Evolutionary conservation across 2,797 vertebrate species (phyloP).

Genomic region (Esox masquinongy): DNA sequence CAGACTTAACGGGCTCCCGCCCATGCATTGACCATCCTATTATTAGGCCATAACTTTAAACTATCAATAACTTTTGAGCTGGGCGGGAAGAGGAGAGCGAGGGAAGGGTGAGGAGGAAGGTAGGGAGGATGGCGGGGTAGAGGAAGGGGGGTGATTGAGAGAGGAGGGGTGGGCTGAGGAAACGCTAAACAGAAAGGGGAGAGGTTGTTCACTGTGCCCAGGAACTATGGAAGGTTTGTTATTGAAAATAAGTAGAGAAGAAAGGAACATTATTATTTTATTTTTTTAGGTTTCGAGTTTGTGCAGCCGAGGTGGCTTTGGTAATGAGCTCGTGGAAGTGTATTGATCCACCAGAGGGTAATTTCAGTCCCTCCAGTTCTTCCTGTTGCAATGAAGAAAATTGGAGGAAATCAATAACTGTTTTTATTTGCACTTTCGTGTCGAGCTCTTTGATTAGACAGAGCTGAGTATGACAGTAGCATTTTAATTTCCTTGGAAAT

Average conservation of each 20-base stretch:
- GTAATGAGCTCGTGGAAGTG: not conserved
- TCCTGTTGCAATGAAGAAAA: not conserved
- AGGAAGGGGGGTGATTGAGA: constrained; percentile 23
- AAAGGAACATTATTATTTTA: not conserved
- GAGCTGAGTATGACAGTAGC: not conserved
- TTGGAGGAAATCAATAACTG: constrained; percentile 2
- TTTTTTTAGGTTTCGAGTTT: not conserved
- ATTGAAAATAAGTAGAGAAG: not conserved
- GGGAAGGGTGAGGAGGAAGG: not conserved
- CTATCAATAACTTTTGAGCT: constrained; percentile 80
- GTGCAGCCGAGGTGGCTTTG: not conserved
- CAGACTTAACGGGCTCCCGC: constrained; percentile 76
- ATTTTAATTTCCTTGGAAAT: not conserved
- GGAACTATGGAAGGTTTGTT: constrained; percentile 1
- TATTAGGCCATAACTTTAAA: constrained; percentile 82
- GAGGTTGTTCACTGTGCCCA: too few relatives aligned
- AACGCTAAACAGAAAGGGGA: not conserved
- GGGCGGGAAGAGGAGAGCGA: constrained; percentile 35
- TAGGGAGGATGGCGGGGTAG: constrained; percentile 25
- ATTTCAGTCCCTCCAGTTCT: constrained; percentile 8
- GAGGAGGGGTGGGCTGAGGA: not conserved
- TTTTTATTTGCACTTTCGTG: not conserved
- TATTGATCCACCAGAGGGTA: constrained; percentile 6
- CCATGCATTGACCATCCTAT: constrained; percentile 78
- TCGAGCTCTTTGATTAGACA: not conserved